Base-by-base conservation (phyloP, 2,888 invertebrate genomes). In the Melanostoma mellinum region DNA sequence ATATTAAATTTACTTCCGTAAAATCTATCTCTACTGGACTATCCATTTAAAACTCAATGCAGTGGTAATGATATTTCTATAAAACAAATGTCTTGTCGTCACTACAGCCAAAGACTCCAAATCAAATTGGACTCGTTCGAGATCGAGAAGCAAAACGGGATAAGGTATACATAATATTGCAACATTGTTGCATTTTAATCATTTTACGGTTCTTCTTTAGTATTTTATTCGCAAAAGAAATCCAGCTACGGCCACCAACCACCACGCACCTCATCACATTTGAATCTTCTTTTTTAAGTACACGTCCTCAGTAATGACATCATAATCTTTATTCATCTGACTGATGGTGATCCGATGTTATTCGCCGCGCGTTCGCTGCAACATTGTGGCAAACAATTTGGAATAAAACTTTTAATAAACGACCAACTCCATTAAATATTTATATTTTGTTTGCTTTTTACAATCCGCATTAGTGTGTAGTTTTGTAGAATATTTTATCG, bases 371-470 rank as follows among this genome's bases (percentile, higher is more conserved):
- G 67, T 61, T 69, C 65, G 58, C 52, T 81, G 87, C 86, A 85
- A 85, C 86, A 48, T 68, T 77, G 86, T 86, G 30, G 88, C 86
- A 88, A 87, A 87, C 86, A 86, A 88, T 89, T 90, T 89, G 89
- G 89, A 89, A 90, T 90, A 89, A 90, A 90, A 90, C 88, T 89
- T 90, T 89, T 89, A 90, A 90, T 90, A 90, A 90, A 90, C 90
- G 90, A 89, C 89, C 90, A 88, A 76, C 71, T 88, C 89, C 90
- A 90, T 90, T 90, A 90, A 90, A 63, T 84, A 74, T 84, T 69
- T 79, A 74, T 79, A 84, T 69, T 38, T 56, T 80, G 63, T 82
- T 68, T 82, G 38, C 44, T 42, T 60, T 52, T 60, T 56, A 20
- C 55, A 60, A 79, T 75, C 60, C 61, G 60, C 71, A 74, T 79